Evolutionary conservation across 2,888 invertebrate genomes (phyloP).

Genomic region (Sarcophaga rosellei): DNA sequence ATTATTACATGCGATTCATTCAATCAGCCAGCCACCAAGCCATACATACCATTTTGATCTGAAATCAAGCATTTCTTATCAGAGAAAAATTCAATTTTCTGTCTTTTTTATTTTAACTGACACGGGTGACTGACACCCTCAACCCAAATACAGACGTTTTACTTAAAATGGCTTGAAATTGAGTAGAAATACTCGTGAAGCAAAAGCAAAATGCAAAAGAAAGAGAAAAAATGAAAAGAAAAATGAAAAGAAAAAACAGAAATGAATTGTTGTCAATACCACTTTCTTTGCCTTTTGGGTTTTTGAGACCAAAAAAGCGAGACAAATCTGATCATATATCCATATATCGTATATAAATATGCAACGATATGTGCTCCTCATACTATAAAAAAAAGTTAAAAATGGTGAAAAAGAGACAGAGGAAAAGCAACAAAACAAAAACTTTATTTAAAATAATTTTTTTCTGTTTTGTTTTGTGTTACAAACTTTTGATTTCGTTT

Average conservation of each 20-base stretch:
- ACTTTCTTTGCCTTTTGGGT: slow-evolving; percentile 64
- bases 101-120: slow-evolving; percentile 24
- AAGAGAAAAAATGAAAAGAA: too few relatives aligned
- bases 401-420: too few relatives aligned
- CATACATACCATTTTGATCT: slow-evolving; percentile 35
- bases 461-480: not conserved
- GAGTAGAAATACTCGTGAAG: not conserved
- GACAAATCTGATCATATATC: slow-evolving; percentile 43
- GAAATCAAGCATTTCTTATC: slow-evolving; percentile 62
- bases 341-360: not conserved
- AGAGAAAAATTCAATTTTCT: slow-evolving; percentile 15
- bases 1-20: slow-evolving; percentile 27
- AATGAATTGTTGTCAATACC: slow-evolving; percentile 61
- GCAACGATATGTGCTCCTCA: not conserved
- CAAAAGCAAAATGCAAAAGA: too few relatives aligned
- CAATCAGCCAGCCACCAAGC: slow-evolving; percentile 25
- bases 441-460: slow-evolving; percentile 41
- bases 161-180: slow-evolving; percentile 32
- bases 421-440: not conserved
- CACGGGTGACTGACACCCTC: slow-evolving; percentile 67
- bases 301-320: slow-evolving; percentile 35
- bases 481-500: slow-evolving; percentile 56
- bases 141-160: slow-evolving; percentile 60
- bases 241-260: slow-evolving; percentile 8
- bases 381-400: too few relatives aligned